Evolutionary conservation across 1,140 invertebrate species (phyloP).

Genomic region (Tetragonula clypearis): DNA sequence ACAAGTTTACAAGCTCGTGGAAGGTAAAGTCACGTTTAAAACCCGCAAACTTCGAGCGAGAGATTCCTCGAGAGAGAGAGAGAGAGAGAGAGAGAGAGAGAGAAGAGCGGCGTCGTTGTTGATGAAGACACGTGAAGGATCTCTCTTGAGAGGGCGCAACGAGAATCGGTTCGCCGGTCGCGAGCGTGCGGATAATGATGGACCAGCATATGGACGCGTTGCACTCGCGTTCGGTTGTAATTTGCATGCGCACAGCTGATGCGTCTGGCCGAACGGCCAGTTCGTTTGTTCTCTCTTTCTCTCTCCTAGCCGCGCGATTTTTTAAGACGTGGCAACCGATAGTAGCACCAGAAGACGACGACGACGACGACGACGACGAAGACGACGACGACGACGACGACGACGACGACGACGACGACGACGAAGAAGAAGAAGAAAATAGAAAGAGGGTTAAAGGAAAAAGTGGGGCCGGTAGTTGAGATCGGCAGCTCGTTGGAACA

Average conservation of each 20-base stretch:
- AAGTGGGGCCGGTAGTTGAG: slow-evolving; percentile 50
- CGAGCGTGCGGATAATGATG: slow-evolving; percentile 74
- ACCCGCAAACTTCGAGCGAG: too few species aligned
- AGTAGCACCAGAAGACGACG: neutral
- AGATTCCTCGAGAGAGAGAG: too few species aligned
- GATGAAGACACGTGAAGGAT: slow-evolving; percentile 54
- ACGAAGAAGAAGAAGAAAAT: neutral
- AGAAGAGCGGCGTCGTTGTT: slow-evolving; percentile 18
- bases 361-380: too few species aligned
- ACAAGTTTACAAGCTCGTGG: too few species aligned
- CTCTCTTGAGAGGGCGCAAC: slow-evolving; percentile 13
- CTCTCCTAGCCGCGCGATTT: slow-evolving; percentile 43
- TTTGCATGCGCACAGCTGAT: slow-evolving; percentile 73
- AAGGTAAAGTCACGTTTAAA: too few species aligned
- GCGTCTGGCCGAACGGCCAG: slow-evolving; percentile 44
- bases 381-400: too few species aligned
- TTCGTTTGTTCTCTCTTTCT: slow-evolving; percentile 43
- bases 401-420: neutral
- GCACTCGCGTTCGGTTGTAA: slow-evolving; percentile 66
- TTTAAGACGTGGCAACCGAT: slow-evolving; percentile 13
- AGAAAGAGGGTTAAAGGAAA: slow-evolving; percentile 20
- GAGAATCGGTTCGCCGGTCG: neutral
- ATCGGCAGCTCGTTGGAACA: slow-evolving; percentile 69
- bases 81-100: too few species aligned
- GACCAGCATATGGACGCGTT: slow-evolving; percentile 73